Evolutionary conservation across 2,113 vertebrate species (phyloP), one percentile per base, ranked within the genome.

Genomic region (Entosphenus tridentatus): DNA sequence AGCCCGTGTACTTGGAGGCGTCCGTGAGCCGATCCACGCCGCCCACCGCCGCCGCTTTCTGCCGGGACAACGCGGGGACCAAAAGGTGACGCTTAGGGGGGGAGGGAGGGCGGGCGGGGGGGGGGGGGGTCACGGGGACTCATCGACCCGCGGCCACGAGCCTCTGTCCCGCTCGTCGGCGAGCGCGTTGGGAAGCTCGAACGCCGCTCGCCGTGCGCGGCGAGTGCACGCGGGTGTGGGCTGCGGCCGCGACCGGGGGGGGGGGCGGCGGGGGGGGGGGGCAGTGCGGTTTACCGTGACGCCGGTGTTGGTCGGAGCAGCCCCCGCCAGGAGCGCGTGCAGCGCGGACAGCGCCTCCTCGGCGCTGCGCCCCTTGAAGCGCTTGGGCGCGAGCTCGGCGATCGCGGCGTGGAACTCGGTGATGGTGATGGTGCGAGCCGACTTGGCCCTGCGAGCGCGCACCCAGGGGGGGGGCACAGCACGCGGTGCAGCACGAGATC

Each of bases 1-100:
- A 88, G 0, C 91, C 91, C 0, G 91, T 96, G 80, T 95, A 96
- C 73, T 87, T 89, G 74, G 86, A 76, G 9, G 89, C 85, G 76
- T 96, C 91, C 0, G 91, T 96, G 75, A 93, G 79, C 57, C 90
- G 82, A 71, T 90, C 89, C 79, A 96, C 82, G 0, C 87, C 83
- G 3, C 80, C 83, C 1, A 76, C 81, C 0, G 84, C 84, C 12
- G 83, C 80, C 71, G 87, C 84, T 87, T 89, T 95, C 91, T 96
- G 78, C 67, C 39, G 39, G 39, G 39, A 39, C 39, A 39, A 39
- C 39, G 39, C 39, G 39, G 39, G 39, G 39, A 39, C 39, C 39
- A 39, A 39, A 39, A 5, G 21, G 39, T 39, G 39, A 1, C 39
- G 39, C 39, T 39, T 39, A 39, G 39, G 39, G 39, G 39, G 6